A percentile compares a stretch with the other conserved stretches of the same genome.
Evolutionary conservation across 2,888 invertebrate genomes (phyloP).

Genomic region (Eupithecia insigniata): DNA sequence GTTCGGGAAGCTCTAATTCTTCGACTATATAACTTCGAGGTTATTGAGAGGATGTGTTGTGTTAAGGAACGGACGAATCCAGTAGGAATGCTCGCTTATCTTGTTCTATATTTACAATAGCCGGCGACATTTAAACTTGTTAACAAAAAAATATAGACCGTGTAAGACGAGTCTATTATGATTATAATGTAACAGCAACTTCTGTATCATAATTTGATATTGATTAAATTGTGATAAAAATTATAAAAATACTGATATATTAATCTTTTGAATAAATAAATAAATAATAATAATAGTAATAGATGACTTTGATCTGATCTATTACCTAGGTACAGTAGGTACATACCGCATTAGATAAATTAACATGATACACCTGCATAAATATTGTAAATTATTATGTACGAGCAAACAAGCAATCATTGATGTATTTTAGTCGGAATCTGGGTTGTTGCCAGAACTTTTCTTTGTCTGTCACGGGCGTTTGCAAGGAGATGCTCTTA

Average conservation of each 20-base stretch:
- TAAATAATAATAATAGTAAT: too few relatives aligned
- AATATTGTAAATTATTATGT: constrained; percentile 15
- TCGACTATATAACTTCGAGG: constrained; percentile 33
- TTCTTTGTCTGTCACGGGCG: constrained; percentile 45
- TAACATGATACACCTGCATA: not conserved
- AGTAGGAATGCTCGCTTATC: constrained; percentile 46
- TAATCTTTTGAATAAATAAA: not conserved
- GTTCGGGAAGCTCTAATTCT: constrained; percentile 27
- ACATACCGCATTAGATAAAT: not conserved
- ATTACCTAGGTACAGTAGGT: not conserved
- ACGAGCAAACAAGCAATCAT: constrained; percentile 29
- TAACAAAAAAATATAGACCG: not conserved
- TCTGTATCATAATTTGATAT: not conserved
- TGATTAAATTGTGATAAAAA: not conserved
- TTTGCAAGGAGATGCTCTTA: constrained; percentile 42
- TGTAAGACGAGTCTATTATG: not conserved
- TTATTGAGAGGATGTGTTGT: constrained; percentile 41
- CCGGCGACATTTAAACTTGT: not conserved
- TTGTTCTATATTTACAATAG: constrained; percentile 36
- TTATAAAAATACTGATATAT: not conserved
- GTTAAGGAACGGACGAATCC: constrained; percentile 50
- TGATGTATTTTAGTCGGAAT: constrained; percentile 38
- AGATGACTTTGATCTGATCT: not conserved
- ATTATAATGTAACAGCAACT: not conserved
- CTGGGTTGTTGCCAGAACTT: constrained; percentile 52